phyloP scores from a whole-genome alignment of 2,888 invertebrate species.

The Limnephilus auricula region DNA sequence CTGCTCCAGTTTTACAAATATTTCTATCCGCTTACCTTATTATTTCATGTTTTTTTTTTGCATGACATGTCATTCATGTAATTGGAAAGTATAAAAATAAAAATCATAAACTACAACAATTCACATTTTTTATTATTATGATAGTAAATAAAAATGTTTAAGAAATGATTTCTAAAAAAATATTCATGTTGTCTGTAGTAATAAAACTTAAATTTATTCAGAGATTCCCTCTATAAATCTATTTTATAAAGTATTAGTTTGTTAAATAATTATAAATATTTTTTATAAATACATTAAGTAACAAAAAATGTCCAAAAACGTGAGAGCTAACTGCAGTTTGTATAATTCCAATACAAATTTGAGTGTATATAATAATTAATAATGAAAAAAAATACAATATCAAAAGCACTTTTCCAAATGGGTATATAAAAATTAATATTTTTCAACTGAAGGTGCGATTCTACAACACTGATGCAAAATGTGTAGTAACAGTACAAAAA shows the following conservation, averaged over 20 bases:
- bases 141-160: conserved; percentile 50
- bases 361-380: background rate
- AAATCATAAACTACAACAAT: conserved; percentile 53
- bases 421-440: conserved; percentile 14
- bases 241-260: conserved; percentile 57
- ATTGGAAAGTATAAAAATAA: conserved; percentile 30
- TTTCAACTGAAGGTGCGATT: conserved; percentile 8
- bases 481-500: background rate
- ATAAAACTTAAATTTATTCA: conserved; percentile 55
- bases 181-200: conserved; percentile 57
- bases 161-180: conserved; percentile 49
- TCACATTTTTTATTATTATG: conserved; percentile 60
- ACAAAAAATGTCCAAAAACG: conserved; percentile 28
- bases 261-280: conserved; percentile 59
- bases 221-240: conserved; percentile 29
- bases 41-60: background rate
- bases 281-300: conserved; percentile 54
- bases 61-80: background rate
- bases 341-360: conserved; percentile 12
- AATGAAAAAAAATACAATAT: conserved; percentile 35
- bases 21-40: background rate
- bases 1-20: background rate
- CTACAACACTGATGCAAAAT: conserved; percentile 32
- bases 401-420: conserved; percentile 40
- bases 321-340: conserved; percentile 38